Base-by-base conservation (phyloP, 2,888 invertebrate species). In the Itoplectis maculator region DNA sequence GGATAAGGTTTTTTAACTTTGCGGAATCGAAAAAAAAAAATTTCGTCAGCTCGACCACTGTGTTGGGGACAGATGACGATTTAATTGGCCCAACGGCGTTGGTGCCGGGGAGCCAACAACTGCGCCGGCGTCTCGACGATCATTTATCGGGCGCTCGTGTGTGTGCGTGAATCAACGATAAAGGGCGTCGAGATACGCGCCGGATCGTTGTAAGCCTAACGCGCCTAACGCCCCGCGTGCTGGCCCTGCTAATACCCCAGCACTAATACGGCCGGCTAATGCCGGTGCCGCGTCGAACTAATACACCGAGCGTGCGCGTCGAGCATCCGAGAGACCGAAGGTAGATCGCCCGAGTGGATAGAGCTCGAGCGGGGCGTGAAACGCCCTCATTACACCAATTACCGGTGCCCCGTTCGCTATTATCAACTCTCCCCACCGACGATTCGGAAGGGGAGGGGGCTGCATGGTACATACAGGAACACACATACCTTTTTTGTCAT, bases 301-400 rank as follows among this genome's bases (percentile, higher is more conserved):
- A 63, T 63, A 63, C 40, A 51, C 37, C 40, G 63, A 65, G 59
- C 29, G 59, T 73, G 72, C 47, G 23, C 47, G 23, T 29, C 45
- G 74, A 11, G n/a, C 18, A 23, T 59, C 37, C 56, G 69, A 35
- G 51, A 47, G 40, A 51, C 35, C n/a, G 61, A 69, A 77, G 77
- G 81, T 84, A 87, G 89, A 90, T 90, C 81, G 85, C 68, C 66
- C 68, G 76, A 80, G 68, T 79, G 84, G 91, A 91, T 91, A 90
- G 88, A 84, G 77, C 81, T 80, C 65, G 74, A 75, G 68, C 82
- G 86, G 84, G 89, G 90, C 87, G 90, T 91, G 89, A 91, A 91
- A 88, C 88, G 88, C 78, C 87, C 88, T 88, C 88, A 87, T 90
- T 90, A 90, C 87, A 87, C 83, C 89, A 89, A 91, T 91, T 91